Evolutionary conservation across 37 sponge, comb jelly and placozoan species (phyloP), one percentile per base, ranked within the genome.

Genomic region (Halisarca cf. caerulea): DNA sequence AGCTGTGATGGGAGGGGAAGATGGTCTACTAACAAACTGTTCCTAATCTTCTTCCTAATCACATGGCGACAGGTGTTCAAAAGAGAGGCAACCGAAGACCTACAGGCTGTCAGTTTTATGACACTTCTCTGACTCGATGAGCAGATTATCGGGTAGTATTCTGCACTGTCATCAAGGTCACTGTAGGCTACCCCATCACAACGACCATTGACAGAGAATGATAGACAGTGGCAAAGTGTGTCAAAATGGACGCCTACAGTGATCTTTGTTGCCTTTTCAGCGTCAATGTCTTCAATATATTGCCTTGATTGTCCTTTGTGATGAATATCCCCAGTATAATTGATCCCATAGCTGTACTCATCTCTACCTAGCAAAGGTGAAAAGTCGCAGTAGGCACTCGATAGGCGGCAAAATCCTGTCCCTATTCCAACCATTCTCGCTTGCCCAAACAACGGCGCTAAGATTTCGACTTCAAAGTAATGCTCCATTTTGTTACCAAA

Each of bases 401-500:
- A 61, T 62, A 92, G 47, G 2, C 39, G 44, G 14, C 84, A 64
- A 70, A 83, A 66, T 33, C 61, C 80, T 0, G 87, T 89, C 0
- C 90, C 90, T 9, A 92, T 61, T 33, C 93, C 93, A 7, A 92
- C 87, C 85, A 86, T 86, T n/a, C 87, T 44, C 38, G 90, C 93
- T 25, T 86, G 70, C 11, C 93, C 93, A 58, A 84, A 68, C n/a
- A 89, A 89, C 11, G 93, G 93, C 1, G 68, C 66, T 17, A 55
- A 39, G 84, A 92, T 59, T n/a, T 89, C 84, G n/a, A 92, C 87
- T 51, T 92, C 90, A 70, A 92, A 92, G 86, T 80, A 86, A 54
- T 92, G 93, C 36, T 92, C 93, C 93, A 92, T 92, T 61, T 89
- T 86, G 14, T 78, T 28, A 3, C 20, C 59, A 14, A 92, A 85